Percentiles rank a stretch among this genome's conserved stretches.
phyloP scores from a whole-genome alignment of 2,888 invertebrate genomes.

The Altica lythri region DNA sequence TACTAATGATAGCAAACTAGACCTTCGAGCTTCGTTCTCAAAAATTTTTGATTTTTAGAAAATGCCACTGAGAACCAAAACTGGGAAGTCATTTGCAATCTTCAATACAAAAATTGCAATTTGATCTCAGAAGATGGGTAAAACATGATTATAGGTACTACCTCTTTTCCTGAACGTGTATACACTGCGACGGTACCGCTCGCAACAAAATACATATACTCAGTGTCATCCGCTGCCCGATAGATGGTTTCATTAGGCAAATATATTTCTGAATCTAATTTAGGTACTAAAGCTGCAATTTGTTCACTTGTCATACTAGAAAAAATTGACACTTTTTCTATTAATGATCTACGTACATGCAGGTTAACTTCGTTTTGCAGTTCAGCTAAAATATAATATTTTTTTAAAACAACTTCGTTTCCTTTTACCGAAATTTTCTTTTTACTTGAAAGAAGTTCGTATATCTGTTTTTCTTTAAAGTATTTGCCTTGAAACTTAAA shows the following conservation, averaged over 20 bases:
- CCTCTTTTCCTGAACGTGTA: conserved; percentile 30
- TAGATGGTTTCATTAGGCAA: conserved; percentile 65
- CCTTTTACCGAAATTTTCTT: too few species aligned
- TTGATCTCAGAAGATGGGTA: too few species aligned
- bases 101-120: too few species aligned
- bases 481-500: conserved; percentile 55
- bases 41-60: too few species aligned
- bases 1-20: too few species aligned
- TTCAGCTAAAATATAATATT: conserved; percentile 50
- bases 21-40: too few species aligned
- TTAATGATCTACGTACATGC: conserved; percentile 61
- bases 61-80: too few species aligned
- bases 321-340: conserved; percentile 62
- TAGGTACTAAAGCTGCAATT: conserved; percentile 60
- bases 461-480: conserved; percentile 50
- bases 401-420: too few species aligned
- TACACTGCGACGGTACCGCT: conserved; percentile 58
- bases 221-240: conserved; percentile 63
- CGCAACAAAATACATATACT: conserved; percentile 66
- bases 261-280: conserved; percentile 63
- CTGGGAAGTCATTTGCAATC: too few species aligned
- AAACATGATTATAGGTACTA: too few species aligned
- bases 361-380: conserved; percentile 60
- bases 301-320: conserved; percentile 58
- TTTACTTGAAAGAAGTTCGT: conserved; percentile 14